These are phyloP conservation scores for Notamacropus eugenii DNA, from an alignment of 2,797 vertebrate genomes.

Conservation along the genomic window DNA sequence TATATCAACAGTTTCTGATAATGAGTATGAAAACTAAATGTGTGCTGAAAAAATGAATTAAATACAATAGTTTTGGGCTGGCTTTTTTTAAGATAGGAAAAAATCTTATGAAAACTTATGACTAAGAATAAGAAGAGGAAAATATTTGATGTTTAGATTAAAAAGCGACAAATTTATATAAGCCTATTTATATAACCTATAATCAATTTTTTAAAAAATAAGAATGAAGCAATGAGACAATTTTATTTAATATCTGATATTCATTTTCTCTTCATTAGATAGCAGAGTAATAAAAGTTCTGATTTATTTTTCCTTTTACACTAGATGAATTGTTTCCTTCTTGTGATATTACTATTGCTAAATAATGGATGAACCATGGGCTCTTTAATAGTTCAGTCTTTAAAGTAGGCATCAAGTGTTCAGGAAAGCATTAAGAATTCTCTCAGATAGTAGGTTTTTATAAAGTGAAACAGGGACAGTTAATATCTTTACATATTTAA, in stretches of 20 bases:
- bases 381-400: slow-evolving; percentile 1
- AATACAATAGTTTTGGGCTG: background rate
- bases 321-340: slow-evolving; percentile 8
- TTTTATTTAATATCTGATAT: slow-evolving; percentile 43
- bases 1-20: background rate
- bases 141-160: background rate
- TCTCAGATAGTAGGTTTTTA: slow-evolving; percentile 29
- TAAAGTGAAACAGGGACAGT: slow-evolving; percentile 45
- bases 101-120: background rate
- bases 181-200: slow-evolving; percentile 33
- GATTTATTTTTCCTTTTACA: slow-evolving; percentile 34
- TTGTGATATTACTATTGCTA: background rate
- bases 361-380: background rate
- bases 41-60: background rate
- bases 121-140: background rate
- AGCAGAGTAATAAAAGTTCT: slow-evolving; percentile 41
- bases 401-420: background rate
- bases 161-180: slow-evolving; percentile 1
- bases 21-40: background rate
- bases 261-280: slow-evolving; percentile 33
- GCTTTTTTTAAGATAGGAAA: background rate
- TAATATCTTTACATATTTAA: slow-evolving; percentile 29
- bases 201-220: slow-evolving; percentile 25
- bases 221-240: slow-evolving; percentile 33
- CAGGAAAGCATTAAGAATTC: slow-evolving; percentile 45